Evolutionary conservation across 2,888 invertebrate genomes (phyloP).

Genomic region (Lithophane socia): DNA sequence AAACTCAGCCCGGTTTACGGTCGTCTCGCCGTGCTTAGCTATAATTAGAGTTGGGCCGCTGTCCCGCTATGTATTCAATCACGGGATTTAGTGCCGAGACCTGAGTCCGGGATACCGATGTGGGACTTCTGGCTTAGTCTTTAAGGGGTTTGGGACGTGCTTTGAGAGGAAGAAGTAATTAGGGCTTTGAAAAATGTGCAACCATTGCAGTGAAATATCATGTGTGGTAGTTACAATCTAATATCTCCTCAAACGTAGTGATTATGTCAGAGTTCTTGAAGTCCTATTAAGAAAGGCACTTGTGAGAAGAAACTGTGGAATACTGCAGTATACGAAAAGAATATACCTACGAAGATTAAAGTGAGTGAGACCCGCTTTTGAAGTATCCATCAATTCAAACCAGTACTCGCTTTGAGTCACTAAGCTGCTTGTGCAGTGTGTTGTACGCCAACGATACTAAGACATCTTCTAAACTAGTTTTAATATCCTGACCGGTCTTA

Average conservation of each 20-base stretch:
- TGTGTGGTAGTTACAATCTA: neutral
- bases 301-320: neutral
- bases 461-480: conserved; percentile 1
- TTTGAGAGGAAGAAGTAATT: conserved; percentile 23
- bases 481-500: neutral
- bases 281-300: neutral
- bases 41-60: conserved; percentile 72
- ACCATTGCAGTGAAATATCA: neutral
- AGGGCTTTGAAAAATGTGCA: conserved; percentile 13
- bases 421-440: conserved; percentile 18
- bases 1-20: conserved; percentile 71
- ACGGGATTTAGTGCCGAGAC: conserved; percentile 62
- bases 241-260: neutral
- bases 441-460: neutral
- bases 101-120: conserved; percentile 35
- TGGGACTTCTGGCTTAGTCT: conserved; percentile 32
- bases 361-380: neutral
- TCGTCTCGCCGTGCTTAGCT: conserved; percentile 66
- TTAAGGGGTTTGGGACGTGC: conserved; percentile 41
- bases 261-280: too few relatives aligned
- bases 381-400: neutral
- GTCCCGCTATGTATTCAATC: conserved; percentile 70
- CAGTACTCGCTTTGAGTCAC: conserved; percentile 2
- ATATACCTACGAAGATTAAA: neutral
- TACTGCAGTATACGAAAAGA: too few relatives aligned